Evolutionary conservation across 1,140 invertebrate species (phyloP).

Genomic region (Drosophila ohnishii): DNA sequence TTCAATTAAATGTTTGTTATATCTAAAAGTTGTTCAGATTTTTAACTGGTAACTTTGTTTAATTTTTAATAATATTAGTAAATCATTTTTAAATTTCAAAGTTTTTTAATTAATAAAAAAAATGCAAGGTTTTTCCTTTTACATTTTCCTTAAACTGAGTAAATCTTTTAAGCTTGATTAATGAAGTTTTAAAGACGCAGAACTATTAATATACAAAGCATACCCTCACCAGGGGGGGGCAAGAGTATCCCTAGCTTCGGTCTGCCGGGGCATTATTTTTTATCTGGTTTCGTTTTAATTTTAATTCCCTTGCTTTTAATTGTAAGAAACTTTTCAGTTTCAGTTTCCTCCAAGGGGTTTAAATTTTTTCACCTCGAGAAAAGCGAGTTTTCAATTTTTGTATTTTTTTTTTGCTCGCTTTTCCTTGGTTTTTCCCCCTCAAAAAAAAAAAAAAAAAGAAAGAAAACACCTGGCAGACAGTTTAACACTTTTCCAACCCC

Average conservation of each 20-base stretch:
- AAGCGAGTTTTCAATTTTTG: constrained; percentile 4
- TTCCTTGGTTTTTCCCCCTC: background rate
- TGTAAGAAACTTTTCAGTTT: constrained; percentile 30
- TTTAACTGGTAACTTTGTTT: too few species aligned
- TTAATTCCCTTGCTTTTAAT: constrained; percentile 24
- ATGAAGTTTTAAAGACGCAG: background rate
- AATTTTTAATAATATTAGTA: too few species aligned
- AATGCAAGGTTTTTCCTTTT: background rate
- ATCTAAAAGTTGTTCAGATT: too few species aligned
- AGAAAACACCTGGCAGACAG: constrained; percentile 40
- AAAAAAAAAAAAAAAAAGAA: background rate
- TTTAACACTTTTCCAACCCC: constrained; percentile 32
- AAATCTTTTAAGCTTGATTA: background rate
- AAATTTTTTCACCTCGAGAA: constrained; percentile 3
- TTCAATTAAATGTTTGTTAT: too few species aligned
- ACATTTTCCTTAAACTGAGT: background rate
- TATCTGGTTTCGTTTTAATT: background rate
- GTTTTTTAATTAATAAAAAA: background rate
- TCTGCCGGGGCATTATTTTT: constrained; percentile 5
- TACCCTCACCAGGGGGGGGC: background rate
- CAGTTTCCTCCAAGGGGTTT: background rate
- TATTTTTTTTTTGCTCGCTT: background rate
- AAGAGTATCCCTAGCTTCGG: constrained; percentile 33
- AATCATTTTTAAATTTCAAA: background rate
- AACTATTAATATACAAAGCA: background rate